Base-by-base conservation (phyloP, 1,140 invertebrate genomes). In the Drosophila funebris region DNA sequence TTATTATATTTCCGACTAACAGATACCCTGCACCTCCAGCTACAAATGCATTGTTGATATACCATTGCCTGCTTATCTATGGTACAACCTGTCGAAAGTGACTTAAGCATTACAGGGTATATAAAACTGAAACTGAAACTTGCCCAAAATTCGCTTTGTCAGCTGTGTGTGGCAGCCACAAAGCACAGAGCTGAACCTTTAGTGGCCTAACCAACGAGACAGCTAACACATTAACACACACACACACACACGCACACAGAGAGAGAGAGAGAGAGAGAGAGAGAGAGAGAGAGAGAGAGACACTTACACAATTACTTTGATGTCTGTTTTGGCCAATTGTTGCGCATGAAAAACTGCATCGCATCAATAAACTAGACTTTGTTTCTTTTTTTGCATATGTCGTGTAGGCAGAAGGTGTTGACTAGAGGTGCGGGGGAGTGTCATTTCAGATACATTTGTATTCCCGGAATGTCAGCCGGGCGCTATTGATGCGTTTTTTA, bases 321-420 rank as follows among this genome's bases (percentile, higher is more conserved):
- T 68, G 31, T 64, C 31, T 54, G 16, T 64, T 70, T 63, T 63
- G 39, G 24, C 68, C 61, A 71, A 66, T 66, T 71, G 61, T 66
- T 71, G 68, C 61, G 52, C 61, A 41, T 57, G 61, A 66, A 31
- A 66, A 71, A 71, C 18, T 71, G 61, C 61, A 71, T 22, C 27
- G 61, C 68, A 48, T 71, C 68, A 66, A 66, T 71, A 71, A 64
- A 71, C 60, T 27, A 31, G 3, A 56, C 3, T 41, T 11, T 4
- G 5, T 7, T 41, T 18, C 18, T 16, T 39, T 16, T 61, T 50
- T 24, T 39, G 58, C 31, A 50, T 50, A 61, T 50, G 20, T 9
- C 18, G 3, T 4, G 11, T 1, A 14, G 9, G 14, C 2, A 11
- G 14, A 3, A 5, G 29, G 9, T 2, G 27, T 4, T 3, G 22